These are phyloP conservation scores for Burhinus oedicnemus DNA, from an alignment of 2,113 vertebrate genomes.

Conservation along the genomic window DNA sequence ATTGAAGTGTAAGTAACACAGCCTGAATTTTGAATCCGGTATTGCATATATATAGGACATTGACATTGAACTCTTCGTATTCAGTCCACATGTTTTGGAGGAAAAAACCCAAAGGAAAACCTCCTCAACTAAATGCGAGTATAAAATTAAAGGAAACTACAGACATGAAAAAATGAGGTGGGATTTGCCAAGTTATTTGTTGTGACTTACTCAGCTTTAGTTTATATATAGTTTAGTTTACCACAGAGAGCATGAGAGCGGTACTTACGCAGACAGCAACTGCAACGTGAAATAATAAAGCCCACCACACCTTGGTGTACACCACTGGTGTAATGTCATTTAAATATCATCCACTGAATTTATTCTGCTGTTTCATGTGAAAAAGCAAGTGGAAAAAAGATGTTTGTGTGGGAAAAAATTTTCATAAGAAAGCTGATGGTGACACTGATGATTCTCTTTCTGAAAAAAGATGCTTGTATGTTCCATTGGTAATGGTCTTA, in stretches of 20 bases:
- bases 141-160: neutral
- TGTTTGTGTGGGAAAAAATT: neutral
- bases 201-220: neutral
- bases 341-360: neutral
- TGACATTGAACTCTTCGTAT: neutral
- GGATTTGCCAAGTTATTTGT: neutral
- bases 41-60: neutral
- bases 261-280: neutral
- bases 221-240: neutral
- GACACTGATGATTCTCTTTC: neutral
- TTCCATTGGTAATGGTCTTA: neutral
- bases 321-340: neutral
- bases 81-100: neutral
- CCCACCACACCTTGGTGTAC: neutral
- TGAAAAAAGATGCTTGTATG: neutral
- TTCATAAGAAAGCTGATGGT: neutral
- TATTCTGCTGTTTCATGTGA: neutral
- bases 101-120: neutral
- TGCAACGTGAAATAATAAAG: neutral
- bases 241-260: neutral
- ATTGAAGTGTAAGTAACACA: neutral
- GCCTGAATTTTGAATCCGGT: neutral
- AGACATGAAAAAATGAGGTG: neutral
- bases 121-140: neutral
- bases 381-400: neutral